These are phyloP conservation scores for Platerodrilus igneus DNA, from an alignment of 2,888 invertebrate species.

Conservation along the genomic window DNA sequence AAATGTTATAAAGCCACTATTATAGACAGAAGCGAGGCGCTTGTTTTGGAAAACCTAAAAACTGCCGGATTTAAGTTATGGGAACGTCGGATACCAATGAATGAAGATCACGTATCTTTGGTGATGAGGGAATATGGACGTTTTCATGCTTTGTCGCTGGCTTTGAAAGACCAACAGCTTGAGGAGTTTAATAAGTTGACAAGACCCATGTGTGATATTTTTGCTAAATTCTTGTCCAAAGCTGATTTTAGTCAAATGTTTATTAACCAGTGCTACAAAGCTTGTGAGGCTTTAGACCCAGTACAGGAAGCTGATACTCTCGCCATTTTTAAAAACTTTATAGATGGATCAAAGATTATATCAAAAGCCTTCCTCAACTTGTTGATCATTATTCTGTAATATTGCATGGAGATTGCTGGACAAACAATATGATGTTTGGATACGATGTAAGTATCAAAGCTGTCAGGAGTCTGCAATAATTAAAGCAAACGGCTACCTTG, in stretches of 20 bases:
- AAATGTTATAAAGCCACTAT: constrained; percentile 24
- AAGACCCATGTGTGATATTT: constrained; percentile 4
- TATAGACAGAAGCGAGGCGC: constrained; percentile 19
- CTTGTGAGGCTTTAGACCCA: constrained; percentile 5
- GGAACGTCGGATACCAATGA: constrained; percentile 28
- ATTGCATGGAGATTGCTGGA: constrained; percentile 23
- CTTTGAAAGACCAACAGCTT: constrained; percentile 27
- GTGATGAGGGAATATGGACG: constrained; percentile 33
- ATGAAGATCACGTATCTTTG: constrained; percentile 31
- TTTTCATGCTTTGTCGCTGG: constrained; percentile 33
- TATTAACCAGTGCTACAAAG: too few species aligned
- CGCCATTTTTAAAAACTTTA: constrained; percentile 1
- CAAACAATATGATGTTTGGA: constrained; percentile 22
- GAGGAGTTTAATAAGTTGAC: constrained; percentile 26
- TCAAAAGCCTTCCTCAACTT: background rate
- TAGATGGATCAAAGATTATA: constrained; percentile 4
- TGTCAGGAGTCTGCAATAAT: too few species aligned
- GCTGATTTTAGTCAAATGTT: too few species aligned
- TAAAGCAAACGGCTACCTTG: too few species aligned
- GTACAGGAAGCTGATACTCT: constrained; percentile 5
- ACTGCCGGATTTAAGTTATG: constrained; percentile 26
- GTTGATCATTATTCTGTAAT: constrained; percentile 9
- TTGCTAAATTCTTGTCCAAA: constrained; percentile 1
- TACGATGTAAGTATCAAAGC: constrained; percentile 24
- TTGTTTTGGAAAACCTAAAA: constrained; percentile 34